A percentile compares a stretch with the other conserved stretches of the same genome.
Evolutionary conservation across 2,797 vertebrate genomes (phyloP).

Genomic region (Ceryle rudis): DNA sequence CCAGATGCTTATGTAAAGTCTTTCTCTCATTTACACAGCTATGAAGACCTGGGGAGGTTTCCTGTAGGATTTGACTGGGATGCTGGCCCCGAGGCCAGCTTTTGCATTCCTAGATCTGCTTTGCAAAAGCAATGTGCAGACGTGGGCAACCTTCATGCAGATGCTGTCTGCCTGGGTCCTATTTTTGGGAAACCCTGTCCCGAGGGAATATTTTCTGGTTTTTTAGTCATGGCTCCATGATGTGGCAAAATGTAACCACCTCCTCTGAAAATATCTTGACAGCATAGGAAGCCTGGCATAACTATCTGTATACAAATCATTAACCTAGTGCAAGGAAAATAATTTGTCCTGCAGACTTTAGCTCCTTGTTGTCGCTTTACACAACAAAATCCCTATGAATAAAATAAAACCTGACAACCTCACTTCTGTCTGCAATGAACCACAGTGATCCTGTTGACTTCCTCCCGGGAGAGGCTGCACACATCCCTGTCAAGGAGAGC

Average conservation of each 20-base stretch:
- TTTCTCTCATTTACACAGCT: background rate
- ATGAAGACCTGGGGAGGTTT: background rate
- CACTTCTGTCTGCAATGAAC: background rate
- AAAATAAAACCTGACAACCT: background rate
- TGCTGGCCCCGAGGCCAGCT: background rate
- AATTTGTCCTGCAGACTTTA: background rate
- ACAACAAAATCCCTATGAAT: background rate
- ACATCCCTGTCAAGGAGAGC: background rate
- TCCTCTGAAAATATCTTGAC: background rate
- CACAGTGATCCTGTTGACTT: background rate
- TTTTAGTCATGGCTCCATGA: background rate
- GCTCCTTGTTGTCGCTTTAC: background rate
- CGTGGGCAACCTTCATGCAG: background rate
- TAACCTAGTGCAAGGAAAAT: background rate
- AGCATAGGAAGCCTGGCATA: background rate
- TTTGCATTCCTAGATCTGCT: background rate
- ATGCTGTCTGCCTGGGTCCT: rapidly evolving
- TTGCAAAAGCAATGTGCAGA: background rate
- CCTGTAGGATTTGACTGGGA: background rate
- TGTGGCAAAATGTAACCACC: background rate
- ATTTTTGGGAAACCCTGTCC: background rate
- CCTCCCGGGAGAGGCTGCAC: background rate
- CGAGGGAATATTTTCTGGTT: background rate
- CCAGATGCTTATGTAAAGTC: background rate
- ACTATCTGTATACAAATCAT: background rate